Conservation (phyloP, 2,888 invertebrate species). For the Sinodicranocentrus sp. region DNA sequence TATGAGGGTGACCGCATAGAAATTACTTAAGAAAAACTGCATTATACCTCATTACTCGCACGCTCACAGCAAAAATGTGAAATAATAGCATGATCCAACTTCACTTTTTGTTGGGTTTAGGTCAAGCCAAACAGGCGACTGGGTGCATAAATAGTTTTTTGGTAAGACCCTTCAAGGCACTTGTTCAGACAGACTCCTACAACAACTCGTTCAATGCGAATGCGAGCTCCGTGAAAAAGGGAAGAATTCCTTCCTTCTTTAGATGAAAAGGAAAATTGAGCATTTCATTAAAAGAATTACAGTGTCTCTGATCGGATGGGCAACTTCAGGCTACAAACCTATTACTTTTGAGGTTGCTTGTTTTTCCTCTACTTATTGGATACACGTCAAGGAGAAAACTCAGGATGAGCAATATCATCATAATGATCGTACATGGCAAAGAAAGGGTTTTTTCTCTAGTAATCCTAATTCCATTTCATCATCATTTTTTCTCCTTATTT, state of each 20-base stretch:
- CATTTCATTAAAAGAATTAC: slow-evolving; percentile 73
- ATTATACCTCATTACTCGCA: slow-evolving; percentile 68
- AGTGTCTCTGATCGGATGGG: slow-evolving; percentile 71
- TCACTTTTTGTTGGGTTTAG: slow-evolving; percentile 9
- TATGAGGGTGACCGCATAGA: slow-evolving; percentile 48
- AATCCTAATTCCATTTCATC: slow-evolving; percentile 32
- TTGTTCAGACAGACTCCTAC: slow-evolving; percentile 54
- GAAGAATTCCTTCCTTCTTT: slow-evolving; percentile 22
- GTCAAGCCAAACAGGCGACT: slow-evolving; percentile 39
- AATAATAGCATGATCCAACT: background rate
- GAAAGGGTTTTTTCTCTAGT: slow-evolving; percentile 43
- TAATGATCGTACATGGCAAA: slow-evolving; percentile 55
- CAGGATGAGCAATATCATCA: slow-evolving; percentile 44
- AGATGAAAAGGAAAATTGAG: slow-evolving; percentile 43
- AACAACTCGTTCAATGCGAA: background rate
- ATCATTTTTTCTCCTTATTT: slow-evolving; percentile 27
- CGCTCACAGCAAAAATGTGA: slow-evolving; percentile 32
- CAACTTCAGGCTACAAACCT: slow-evolving; percentile 58
- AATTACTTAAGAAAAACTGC: slow-evolving; percentile 58
- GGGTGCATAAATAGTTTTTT: background rate
- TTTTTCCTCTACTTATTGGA: slow-evolving; percentile 4
- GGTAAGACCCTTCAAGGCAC: slow-evolving; percentile 56
- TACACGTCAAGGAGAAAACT: slow-evolving; percentile 27
- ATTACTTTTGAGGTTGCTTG: slow-evolving; percentile 47
- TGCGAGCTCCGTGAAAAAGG: background rate